Conservation (phyloP, 2,113 vertebrate genomes). For the Amphilophus citrinellus region DNA sequence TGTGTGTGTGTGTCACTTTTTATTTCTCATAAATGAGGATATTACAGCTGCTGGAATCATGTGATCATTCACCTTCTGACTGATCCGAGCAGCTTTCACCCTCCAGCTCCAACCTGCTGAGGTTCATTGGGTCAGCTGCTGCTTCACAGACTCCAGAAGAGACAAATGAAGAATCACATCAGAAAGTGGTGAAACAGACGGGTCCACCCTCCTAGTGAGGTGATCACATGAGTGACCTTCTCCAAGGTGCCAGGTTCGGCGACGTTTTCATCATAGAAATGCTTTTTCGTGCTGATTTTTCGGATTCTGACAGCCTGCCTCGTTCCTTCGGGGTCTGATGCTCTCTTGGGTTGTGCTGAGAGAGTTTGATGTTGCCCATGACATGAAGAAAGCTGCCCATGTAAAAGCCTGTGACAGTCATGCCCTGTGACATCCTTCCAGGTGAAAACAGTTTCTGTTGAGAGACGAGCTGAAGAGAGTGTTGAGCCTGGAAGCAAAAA, state of each 20-base stretch:
- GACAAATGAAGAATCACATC: background rate
- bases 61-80: background rate
- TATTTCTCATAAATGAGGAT: background rate
- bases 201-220: background rate
- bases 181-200: background rate
- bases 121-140: too few species aligned
- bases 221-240: slow-evolving; percentile 2
- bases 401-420: slow-evolving; percentile 2
- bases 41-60: background rate
- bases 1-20: background rate
- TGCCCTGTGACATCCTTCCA: slow-evolving; percentile 1
- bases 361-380: background rate
- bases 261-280: background rate
- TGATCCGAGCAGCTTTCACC: background rate
- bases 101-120: background rate
- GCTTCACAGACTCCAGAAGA: background rate
- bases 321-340: background rate
- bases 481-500: slow-evolving; percentile 15
- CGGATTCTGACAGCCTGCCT: background rate
- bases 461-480: background rate
- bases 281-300: background rate
- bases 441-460: slow-evolving; percentile 6
- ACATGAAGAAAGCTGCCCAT: background rate
- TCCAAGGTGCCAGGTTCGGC: background rate
- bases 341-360: background rate